Conservation (phyloP, 2,797 vertebrate species). For the Oreortyx pictus region DNA sequence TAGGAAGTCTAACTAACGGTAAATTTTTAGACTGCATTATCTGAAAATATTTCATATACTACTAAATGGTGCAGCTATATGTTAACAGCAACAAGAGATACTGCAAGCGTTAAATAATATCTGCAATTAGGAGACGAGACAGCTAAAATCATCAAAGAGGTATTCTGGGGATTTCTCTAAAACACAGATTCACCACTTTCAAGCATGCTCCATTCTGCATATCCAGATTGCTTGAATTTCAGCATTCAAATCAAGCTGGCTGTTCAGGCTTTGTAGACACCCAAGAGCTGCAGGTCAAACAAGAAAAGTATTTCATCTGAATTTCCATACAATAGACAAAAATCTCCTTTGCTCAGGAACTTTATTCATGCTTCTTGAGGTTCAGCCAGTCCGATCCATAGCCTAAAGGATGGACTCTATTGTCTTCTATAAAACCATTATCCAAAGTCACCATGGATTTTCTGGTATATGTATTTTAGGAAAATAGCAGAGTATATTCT, state of each 20-base stretch:
- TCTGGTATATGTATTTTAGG: neutral
- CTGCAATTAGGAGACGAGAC: neutral
- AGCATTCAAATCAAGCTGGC: neutral
- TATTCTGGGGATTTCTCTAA: neutral
- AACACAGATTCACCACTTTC: neutral
- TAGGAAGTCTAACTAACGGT: neutral
- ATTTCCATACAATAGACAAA: neutral
- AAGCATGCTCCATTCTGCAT: neutral
- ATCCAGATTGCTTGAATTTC: neutral
- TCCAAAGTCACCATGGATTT: neutral
- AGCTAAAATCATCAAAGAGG: neutral
- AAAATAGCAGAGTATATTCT: neutral
- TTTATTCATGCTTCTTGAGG: neutral
- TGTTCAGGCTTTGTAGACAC: neutral
- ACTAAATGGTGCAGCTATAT: neutral
- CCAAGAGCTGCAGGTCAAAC: neutral
- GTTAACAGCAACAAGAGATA: neutral
- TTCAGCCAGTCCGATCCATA: neutral
- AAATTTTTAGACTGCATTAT: neutral
- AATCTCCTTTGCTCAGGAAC: neutral
- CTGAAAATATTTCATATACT: neutral
- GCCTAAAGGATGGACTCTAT: neutral
- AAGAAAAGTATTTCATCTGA: neutral
- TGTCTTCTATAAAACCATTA: neutral
- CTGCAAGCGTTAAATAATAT: neutral